A percentile compares a stretch with the other conserved stretches of the same genome.
These are phyloP conservation scores for Pachliopta kotzebuea DNA, from an alignment of 2,888 invertebrate genomes.

Conservation along the genomic window DNA sequence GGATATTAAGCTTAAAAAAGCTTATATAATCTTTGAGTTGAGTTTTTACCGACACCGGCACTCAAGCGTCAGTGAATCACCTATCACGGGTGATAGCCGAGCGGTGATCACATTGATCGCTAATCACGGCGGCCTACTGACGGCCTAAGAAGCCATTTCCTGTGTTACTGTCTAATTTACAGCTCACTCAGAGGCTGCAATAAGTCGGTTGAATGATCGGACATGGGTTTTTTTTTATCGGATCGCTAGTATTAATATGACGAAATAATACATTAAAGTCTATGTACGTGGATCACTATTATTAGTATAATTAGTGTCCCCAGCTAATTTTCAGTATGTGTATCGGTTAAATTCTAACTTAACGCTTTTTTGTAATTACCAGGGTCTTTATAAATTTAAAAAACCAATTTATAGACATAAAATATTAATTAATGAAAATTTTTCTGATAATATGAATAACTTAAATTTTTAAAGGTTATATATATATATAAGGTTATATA, in stretches of 20 bases:
- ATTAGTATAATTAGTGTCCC: neutral
- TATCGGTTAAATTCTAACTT: too few species aligned
- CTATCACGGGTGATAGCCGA: conserved; percentile 65
- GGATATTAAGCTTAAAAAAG: neutral
- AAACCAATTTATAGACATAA: too few species aligned
- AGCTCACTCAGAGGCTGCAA: conserved; percentile 56
- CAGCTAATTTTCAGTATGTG: too few species aligned
- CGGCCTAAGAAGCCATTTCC: conserved; percentile 78
- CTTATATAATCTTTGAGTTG: conserved; percentile 47
- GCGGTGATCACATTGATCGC: conserved; percentile 66
- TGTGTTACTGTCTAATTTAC: conserved; percentile 76
- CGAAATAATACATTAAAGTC: conserved; percentile 18
- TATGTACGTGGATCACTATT: neutral
- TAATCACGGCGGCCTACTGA: conserved; percentile 69
- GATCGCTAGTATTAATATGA: conserved; percentile 11
- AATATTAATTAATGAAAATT: too few species aligned
- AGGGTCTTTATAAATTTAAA: too few species aligned
- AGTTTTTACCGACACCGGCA: conserved; percentile 52
- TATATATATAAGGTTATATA: too few species aligned
- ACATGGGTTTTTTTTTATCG: conserved; percentile 19
- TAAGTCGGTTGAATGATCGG: conserved; percentile 30
- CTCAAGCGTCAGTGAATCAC: conserved; percentile 61
- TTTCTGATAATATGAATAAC: too few species aligned
- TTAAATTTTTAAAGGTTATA: too few species aligned
- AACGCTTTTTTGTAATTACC: too few species aligned